Base-by-base conservation (phyloP, 2,888 invertebrate species). In the Calliphora vomitoria region DNA sequence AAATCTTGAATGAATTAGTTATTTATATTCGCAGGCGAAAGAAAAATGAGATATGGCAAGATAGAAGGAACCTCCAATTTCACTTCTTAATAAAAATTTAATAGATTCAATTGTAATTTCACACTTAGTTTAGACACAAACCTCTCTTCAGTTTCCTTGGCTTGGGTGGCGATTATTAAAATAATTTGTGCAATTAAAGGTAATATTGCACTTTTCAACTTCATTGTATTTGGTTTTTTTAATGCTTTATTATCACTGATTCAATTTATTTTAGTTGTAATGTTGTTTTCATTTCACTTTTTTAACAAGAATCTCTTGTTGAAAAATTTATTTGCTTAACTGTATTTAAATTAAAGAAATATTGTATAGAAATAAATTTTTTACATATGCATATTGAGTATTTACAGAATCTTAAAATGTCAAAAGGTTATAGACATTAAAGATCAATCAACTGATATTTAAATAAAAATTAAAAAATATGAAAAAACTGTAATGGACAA, bases 31-130 rank as follows among this genome's bases (percentile, higher is more conserved):
- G 1, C 25, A 2, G 2, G 25, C 25, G 25, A 25, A 25, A 25
- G 25, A 25, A 25, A 25, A 25, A 25, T 25, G 1, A 25, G 25
- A 25, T 25, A 1, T 25, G 25, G 1, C 25, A 2, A 25, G 25
- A 25, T 25, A 25, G 2, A 25, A 25, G 25, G 1, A 25, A 25
- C 25, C 25, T 25, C 25, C 25, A 25, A 25, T 25, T 25, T 25
- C 25, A 25, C 25, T 25, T 25, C 25, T 25, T 35, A 6, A 35
- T 6, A 35, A 44, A 44, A 13, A 44, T 11, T 71, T 80, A 81
- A 85, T 82, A 85, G 88, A 89, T 86, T 88, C 88, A 88, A 88
- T 88, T 88, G 88, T 87, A 86, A 85, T 82, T 85, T 75, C 79
- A 58, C 86, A 76, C 82, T 50, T 11, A 64, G 18, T 18, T 18